A percentile compares a stretch with the other conserved stretches of the same genome.
These are phyloP conservation scores for Muscicapa striata DNA, from an alignment of 2,797 vertebrate genomes.

Conservation along the genomic window DNA sequence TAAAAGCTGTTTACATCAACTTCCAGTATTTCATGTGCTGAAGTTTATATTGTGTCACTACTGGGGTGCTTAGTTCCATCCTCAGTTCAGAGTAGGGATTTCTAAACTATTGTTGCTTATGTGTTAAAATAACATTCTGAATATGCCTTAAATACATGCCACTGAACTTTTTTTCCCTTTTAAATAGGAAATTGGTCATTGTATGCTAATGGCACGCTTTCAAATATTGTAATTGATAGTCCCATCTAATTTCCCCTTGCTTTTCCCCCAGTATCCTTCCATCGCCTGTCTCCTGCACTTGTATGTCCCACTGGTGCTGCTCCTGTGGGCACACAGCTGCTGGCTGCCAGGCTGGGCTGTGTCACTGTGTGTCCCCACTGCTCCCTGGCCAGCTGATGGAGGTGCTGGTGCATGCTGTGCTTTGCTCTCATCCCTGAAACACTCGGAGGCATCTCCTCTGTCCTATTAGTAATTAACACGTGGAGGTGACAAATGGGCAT, in stretches of 20 bases:
- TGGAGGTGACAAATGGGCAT: not conserved
- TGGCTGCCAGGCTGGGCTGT: accelerated
- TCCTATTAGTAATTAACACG: not conserved
- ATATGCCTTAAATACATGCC: not conserved
- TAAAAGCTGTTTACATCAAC: conserved; percentile 90
- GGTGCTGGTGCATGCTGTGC: not conserved
- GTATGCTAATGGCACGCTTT: conserved; percentile 2
- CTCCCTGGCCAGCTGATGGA: not conserved
- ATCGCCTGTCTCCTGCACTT: not conserved
- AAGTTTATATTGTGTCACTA: conserved; percentile 79
- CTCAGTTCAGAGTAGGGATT: not conserved
- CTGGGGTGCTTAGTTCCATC: conserved; percentile 65
- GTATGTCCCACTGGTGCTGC: accelerated
- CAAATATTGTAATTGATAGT: not conserved
- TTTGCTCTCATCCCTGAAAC: conserved; percentile 5
- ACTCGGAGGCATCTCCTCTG: not conserved
- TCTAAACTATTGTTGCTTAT: conserved; percentile 58
- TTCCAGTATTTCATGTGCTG: conserved; percentile 81
- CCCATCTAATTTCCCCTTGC: conserved; percentile 22
- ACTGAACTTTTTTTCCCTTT: not conserved
- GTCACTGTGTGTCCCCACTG: not conserved
- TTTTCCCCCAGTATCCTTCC: not conserved
- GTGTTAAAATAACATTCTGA: conserved; percentile 32
- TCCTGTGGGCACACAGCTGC: not conserved
- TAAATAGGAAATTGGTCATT: conserved; percentile 19